Base-by-base conservation (phyloP, 1,140 invertebrate species). In the Leptinotarsa defecta region DNA sequence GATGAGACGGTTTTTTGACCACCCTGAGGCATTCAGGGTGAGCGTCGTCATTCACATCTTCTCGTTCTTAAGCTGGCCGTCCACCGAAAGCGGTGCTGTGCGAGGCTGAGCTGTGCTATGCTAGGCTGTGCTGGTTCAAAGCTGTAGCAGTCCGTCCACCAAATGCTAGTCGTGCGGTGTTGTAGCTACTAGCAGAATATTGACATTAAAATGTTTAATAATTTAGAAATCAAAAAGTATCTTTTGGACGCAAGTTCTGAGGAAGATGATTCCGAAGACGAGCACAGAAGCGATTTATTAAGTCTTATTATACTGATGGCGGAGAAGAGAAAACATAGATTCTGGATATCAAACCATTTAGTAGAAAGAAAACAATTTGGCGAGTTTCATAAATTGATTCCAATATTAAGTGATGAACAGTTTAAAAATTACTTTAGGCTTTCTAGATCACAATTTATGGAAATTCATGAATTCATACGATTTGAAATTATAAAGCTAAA, bases 361-460 rank as follows among this genome's bases (percentile, higher is more conserved):
- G 49, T 52, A 52, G 49, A 52, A n/a, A 52, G 49, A 52, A 52
- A 52, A 52, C 49, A 52, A 52, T 52, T 52, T 52, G 49, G 49
- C 49, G 49, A 52, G 49, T 52, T 52, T 52, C 49, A 52, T 52
- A n/a, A 52, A 52, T 52, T 52, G 49, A 52, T 52, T 52, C 49
- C 49, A 52, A n/a, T 52, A 52, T 52, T 52, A n/a, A 52, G 49
- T 52, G 11, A 52, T 52, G 49, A 52, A 52, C 49, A 52, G 49
- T 52, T 52, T 52, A n/a, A 52, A 52, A 52, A 52, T 52, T 52
- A 52, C 13, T 52, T 52, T 52, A 52, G 49, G 49, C 49, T 15
- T 52, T 52, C 17, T 52, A 52, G 49, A 52, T 13, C 49, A 52
- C 49, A 52, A 52, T 52, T 52, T 52, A 52, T 52, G 17, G 49